Base-by-base conservation (phyloP, 64 coral and sea anemone genomes). In the Montipora efflorescens region DNA sequence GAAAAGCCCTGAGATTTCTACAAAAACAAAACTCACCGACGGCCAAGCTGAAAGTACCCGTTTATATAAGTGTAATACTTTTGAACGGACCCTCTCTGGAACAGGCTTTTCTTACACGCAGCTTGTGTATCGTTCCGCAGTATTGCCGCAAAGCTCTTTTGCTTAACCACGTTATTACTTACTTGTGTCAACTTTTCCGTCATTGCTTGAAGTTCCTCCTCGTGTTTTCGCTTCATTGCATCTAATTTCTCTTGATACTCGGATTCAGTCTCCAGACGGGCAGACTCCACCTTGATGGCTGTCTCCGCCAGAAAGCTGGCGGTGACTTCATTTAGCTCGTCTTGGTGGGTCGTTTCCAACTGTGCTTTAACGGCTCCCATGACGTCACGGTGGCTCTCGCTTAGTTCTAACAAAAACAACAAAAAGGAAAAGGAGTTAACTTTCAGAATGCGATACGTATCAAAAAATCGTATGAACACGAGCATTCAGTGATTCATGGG, bases 261-360 rank as follows among this genome's bases (percentile, higher is more conserved):
- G 8, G 94, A 76, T 20, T 97, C 96, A n/a, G 92, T 93, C 74
- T 97, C 89, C 55, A 97, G 51, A 22, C 96, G 93, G 13, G 92
- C 58, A 23, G 81, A 78, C 84, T 97, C 96, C 23, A 95, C 88
- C 87, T 87, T 94, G 79, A 97, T 97, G 44, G 93, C 93, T 47
- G 88, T 86, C 47, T 97, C 96, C 9, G 93, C 96, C 78, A 97
- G 81, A 20, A 95, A 71, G 59, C 90, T 90, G 48, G 96, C 96
- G 59, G 92, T 92, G 76, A 97, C 25, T 74, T 97, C 89, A 19
- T 94, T 90, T 22, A 97, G 48, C 89, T 92, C 89, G 28, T 94
- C 96, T 44, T 95, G 82, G 71, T 97, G 93, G 19, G 93, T 78
- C 47, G 94, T 85, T 69, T 97, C 96, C 36, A 97, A 83, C 36